phyloP scores from a whole-genome alignment of 2,888 invertebrate species.

The Epinotia demarniana region DNA sequence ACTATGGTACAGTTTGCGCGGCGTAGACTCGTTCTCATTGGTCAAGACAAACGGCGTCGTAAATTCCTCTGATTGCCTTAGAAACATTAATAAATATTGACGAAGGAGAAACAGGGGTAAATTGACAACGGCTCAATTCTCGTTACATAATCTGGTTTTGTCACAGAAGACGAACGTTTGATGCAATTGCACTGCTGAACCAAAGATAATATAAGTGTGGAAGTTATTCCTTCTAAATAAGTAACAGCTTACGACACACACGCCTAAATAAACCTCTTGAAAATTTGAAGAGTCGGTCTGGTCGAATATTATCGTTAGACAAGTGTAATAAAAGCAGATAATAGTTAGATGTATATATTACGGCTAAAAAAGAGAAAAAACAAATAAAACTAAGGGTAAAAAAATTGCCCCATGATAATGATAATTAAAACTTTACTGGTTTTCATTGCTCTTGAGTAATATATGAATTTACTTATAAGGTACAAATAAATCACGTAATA shows the following conservation, averaged over 20 bases:
- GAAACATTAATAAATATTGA: slow-evolving; percentile 64
- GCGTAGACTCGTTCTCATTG: slow-evolving; percentile 55
- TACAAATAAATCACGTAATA: neutral
- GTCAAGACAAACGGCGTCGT: slow-evolving; percentile 58
- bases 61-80: slow-evolving; percentile 59
- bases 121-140: slow-evolving; percentile 47
- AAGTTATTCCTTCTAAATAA: neutral
- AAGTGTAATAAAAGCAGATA: no score
- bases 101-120: slow-evolving; percentile 56
- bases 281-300: neutral
- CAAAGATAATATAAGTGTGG: slow-evolving; percentile 1
- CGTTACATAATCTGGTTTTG: slow-evolving; percentile 29
- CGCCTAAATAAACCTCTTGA: no score
- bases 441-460: no score
- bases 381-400: no score
- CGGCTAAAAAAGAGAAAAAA: no score
- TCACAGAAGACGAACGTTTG: slow-evolving; percentile 29
- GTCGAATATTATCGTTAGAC: no score
- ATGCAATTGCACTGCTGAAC: slow-evolving; percentile 3
- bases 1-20: slow-evolving; percentile 47
- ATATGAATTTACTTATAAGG: neutral
- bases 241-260: neutral
- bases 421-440: no score
- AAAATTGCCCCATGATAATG: no score
- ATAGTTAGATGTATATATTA: no score